Conservation (phyloP, 2,113 vertebrate species). For the Gobius niger region DNA sequence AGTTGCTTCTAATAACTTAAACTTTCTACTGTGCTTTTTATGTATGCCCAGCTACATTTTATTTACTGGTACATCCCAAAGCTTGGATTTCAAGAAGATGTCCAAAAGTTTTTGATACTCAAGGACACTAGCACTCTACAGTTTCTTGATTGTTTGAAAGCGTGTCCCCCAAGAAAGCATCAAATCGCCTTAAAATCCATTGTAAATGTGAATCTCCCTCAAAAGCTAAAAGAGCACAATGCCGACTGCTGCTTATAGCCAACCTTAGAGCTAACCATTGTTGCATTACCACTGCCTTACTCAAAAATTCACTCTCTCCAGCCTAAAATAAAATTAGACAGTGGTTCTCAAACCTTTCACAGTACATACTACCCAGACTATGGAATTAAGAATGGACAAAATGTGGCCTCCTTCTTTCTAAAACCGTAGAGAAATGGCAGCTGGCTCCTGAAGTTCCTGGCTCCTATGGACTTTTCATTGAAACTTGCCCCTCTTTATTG, state of each 20-base stretch:
- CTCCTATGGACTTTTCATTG: too few species aligned
- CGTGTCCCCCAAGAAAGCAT: not conserved
- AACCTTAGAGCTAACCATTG: not conserved
- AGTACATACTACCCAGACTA: too few species aligned
- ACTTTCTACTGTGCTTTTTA: constrained; percentile 1
- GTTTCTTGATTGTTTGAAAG: not conserved
- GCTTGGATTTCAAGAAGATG: too few species aligned
- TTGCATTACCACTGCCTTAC: not conserved
- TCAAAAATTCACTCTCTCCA: too few species aligned
- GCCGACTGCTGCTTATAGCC: not conserved
- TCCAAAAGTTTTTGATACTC: not conserved
- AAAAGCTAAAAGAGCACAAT: not conserved
- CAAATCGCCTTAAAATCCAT: not conserved
- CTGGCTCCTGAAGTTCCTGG: too few species aligned
- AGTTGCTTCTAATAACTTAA: too few species aligned
- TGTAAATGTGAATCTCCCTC: not conserved
- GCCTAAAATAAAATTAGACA: too few species aligned
- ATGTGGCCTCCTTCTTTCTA: too few species aligned
- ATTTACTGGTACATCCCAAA: not conserved
- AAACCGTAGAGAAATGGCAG: too few species aligned
- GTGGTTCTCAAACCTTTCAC: too few species aligned
- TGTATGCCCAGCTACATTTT: not conserved
- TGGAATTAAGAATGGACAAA: too few species aligned
- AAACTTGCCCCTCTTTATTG: too few species aligned
- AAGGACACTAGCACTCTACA: not conserved